A percentile compares a stretch with the other conserved stretches of the same genome.
phyloP scores from a whole-genome alignment of 2,113 vertebrate species.

The Prochilodus magdalenae region DNA sequence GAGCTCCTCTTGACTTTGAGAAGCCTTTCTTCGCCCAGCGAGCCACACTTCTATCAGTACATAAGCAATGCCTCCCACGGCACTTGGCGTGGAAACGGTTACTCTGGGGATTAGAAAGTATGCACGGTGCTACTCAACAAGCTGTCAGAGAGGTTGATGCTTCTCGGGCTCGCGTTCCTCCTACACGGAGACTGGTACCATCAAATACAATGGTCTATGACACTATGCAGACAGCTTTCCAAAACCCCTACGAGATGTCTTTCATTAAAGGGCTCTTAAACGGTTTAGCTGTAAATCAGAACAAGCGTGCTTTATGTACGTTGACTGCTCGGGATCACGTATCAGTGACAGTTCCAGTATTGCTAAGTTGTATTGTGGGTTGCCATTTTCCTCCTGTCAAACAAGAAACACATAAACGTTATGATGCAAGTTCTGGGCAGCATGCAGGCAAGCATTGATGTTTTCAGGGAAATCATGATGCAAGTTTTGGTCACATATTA shows the following conservation, averaged over 20 bases:
- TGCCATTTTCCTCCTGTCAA: constrained; percentile 15
- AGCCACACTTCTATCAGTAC: constrained; percentile 42
- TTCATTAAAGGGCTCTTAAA: constrained; percentile 10
- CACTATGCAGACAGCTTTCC: constrained; percentile 21
- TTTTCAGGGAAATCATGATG: constrained; percentile 23
- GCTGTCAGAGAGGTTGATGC: constrained; percentile 29
- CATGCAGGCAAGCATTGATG: background rate
- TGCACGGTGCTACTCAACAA: constrained; percentile 29
- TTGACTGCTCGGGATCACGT: background rate
- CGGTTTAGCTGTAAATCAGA: background rate
- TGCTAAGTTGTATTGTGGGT: background rate
- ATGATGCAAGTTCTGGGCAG: constrained; percentile 21
- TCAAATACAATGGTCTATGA: constrained; percentile 40
- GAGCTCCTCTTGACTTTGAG: constrained; percentile 25
- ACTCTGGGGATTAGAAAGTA: constrained; percentile 46
- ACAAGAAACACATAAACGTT: background rate
- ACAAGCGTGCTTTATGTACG: constrained; percentile 16
- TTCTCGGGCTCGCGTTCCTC: constrained; percentile 27
- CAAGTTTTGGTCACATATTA: constrained; percentile 18
- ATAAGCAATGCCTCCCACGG: constrained; percentile 43
- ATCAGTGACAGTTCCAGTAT: constrained; percentile 9
- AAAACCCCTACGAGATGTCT: background rate
- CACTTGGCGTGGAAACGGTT: constrained; percentile 26
- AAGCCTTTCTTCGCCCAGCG: constrained; percentile 17
- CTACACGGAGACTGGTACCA: constrained; percentile 26